A percentile compares a stretch with the other conserved stretches of the same genome.
Conservation (phyloP, 2,797 vertebrate genomes). For the Ctenosaura bakeri region DNA sequence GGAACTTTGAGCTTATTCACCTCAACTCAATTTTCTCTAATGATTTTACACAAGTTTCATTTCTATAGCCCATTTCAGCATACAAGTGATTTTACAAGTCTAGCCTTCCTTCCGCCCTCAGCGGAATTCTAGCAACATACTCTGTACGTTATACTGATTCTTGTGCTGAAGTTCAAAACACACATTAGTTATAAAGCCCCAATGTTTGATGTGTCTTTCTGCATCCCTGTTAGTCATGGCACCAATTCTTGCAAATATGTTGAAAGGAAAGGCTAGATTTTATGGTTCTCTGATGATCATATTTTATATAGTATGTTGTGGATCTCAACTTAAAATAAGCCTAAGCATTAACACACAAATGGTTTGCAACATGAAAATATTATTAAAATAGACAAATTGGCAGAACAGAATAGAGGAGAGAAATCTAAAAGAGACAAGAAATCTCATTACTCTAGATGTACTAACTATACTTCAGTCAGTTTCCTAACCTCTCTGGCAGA, state of each 20-base stretch:
- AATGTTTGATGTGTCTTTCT: background rate
- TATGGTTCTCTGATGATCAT: background rate
- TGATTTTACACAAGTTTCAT: background rate
- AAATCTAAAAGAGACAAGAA: background rate
- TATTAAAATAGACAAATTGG: background rate
- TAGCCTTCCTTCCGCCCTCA: background rate
- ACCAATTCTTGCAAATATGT: background rate
- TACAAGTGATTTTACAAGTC: background rate
- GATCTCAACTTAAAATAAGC: constrained; percentile 43
- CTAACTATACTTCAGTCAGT: constrained; percentile 58
- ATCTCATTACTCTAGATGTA: constrained; percentile 42
- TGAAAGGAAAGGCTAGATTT: background rate
- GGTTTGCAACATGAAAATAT: background rate
- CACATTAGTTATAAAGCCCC: background rate
- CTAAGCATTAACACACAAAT: constrained; percentile 38
- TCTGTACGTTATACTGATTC: background rate
- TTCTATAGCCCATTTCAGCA: background rate
- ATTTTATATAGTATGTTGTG: background rate
- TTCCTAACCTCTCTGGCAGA: constrained; percentile 53
- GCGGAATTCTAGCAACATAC: background rate
- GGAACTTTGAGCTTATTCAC: background rate
- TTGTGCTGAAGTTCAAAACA: background rate
- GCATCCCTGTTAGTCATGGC: too few species aligned
- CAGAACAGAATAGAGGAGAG: background rate
- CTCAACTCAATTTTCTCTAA: background rate